phyloP scores from a whole-genome alignment of 1,140 invertebrate genomes.

The Riptortus pedestris region DNA sequence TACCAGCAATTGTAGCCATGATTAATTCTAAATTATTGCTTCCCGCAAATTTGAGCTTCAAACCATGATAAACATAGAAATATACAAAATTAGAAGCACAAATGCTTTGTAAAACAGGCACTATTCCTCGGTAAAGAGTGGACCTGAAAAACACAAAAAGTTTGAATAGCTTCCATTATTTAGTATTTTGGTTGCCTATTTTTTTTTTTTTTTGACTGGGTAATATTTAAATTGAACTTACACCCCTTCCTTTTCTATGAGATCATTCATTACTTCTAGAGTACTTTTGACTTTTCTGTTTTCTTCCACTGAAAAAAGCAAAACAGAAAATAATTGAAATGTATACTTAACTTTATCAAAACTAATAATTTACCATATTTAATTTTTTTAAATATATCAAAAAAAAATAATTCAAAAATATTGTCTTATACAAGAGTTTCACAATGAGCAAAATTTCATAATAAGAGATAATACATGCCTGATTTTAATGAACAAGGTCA shows the following conservation, averaged over 20 bases:
- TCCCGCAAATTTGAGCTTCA: slow-evolving; percentile 42
- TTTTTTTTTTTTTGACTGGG: too few species aligned
- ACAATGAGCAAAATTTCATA: too few species aligned
- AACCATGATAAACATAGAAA: slow-evolving; percentile 80
- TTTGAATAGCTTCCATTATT: too few species aligned
- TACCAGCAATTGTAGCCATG: slow-evolving; percentile 66
- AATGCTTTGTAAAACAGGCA: slow-evolving; percentile 69
- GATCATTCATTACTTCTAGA: slow-evolving; percentile 45
- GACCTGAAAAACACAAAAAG: slow-evolving; percentile 40
- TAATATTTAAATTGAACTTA: slow-evolving; percentile 41
- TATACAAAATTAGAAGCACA: slow-evolving; percentile 86
- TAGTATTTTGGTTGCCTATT: too few species aligned
- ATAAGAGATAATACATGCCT: too few species aligned
- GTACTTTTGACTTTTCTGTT: slow-evolving; percentile 48
- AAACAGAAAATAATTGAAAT: too few species aligned
- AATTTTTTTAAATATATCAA: too few species aligned
- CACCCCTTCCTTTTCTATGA: slow-evolving; percentile 60
- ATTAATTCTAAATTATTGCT: slow-evolving; percentile 53
- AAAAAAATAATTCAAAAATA: too few species aligned
- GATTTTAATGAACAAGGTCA: too few species aligned
- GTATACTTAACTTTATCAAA: too few species aligned
- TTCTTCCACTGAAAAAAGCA: slow-evolving; percentile 60
- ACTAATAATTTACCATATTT: too few species aligned
- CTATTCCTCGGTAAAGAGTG: slow-evolving; percentile 66
- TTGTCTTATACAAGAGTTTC: too few species aligned